Conservation (phyloP, 37 sponge, comb jelly and placozoan species). For the Chondrosia reniformis region DNA sequence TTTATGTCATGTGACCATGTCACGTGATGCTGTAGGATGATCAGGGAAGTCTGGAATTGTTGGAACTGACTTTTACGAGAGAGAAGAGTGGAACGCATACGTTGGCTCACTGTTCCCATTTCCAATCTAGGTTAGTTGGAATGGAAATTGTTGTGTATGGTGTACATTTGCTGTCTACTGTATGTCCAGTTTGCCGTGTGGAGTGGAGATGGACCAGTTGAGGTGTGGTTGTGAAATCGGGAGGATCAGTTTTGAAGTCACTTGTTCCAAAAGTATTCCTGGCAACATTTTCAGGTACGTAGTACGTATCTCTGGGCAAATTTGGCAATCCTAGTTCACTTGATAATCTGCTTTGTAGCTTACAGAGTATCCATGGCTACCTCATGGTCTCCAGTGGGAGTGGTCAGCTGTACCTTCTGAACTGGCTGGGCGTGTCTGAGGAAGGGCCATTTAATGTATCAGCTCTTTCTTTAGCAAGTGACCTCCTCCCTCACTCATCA, state of each 20-base stretch:
- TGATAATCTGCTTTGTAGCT: constrained; percentile 1
- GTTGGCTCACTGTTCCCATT: background rate
- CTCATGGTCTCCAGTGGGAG: constrained; percentile 33
- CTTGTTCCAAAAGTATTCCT: background rate
- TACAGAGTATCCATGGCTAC: constrained; percentile 12
- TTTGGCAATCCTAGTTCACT: background rate
- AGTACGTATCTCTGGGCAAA: background rate
- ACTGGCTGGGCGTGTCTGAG: constrained; percentile 60
- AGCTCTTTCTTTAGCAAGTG: constrained; percentile 44
- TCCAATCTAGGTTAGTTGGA: background rate
- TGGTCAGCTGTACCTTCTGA: constrained; percentile 51
- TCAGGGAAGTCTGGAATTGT: background rate
- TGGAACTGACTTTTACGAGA: background rate
- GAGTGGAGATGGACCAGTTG: background rate
- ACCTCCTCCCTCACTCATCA: constrained; percentile 55
- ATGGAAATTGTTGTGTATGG: background rate
- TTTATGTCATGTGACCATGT: background rate
- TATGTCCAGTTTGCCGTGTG: background rate
- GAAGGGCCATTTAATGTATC: constrained; percentile 1
- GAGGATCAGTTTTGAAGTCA: background rate
- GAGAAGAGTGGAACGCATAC: background rate
- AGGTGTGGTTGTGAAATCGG: constrained; percentile 19
- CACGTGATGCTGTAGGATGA: background rate
- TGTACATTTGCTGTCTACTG: background rate
- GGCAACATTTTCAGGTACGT: constrained; percentile 4